Evolutionary conservation across 2,113 vertebrate genomes (phyloP).

Genomic region (Petroica traversi): DNA sequence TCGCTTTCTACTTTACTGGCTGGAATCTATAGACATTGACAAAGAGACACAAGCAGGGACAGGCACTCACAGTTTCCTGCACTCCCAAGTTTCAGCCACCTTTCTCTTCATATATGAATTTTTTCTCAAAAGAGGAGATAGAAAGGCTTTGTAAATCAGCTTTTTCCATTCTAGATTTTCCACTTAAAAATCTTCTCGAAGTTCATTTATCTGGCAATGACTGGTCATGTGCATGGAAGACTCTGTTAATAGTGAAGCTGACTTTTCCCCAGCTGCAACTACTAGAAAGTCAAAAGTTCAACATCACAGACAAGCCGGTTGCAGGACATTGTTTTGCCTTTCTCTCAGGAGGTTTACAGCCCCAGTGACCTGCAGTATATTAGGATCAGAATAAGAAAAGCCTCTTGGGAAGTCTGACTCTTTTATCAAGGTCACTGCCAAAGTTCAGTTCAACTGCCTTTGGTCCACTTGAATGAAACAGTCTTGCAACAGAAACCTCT

Average conservation of each 20-base stretch:
- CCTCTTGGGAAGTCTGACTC: neutral
- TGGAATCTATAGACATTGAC: neutral
- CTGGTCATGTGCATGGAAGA: neutral
- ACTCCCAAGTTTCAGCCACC: neutral
- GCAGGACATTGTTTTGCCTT: neutral
- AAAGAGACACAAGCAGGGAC: neutral
- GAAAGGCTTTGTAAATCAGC: neutral
- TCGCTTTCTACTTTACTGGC: neutral
- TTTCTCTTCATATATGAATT: neutral
- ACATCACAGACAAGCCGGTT: fast-evolving
- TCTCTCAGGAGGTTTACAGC: neutral
- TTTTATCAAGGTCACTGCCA: neutral
- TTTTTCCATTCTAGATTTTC: neutral
- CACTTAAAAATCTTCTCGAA: neutral
- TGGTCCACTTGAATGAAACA: neutral
- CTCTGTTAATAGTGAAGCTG: neutral
- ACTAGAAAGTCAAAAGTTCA: constrained; percentile 5
- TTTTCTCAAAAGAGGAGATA: neutral
- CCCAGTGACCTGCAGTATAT: neutral
- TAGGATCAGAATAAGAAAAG: neutral
- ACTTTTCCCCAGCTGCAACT: neutral
- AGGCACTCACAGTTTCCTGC: neutral
- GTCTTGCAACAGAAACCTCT: neutral
- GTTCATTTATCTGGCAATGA: neutral
- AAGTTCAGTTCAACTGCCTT: neutral